These are phyloP conservation scores for Spicauda simplicius DNA, from an alignment of 2,888 invertebrate genomes.

Conservation along the genomic window DNA sequence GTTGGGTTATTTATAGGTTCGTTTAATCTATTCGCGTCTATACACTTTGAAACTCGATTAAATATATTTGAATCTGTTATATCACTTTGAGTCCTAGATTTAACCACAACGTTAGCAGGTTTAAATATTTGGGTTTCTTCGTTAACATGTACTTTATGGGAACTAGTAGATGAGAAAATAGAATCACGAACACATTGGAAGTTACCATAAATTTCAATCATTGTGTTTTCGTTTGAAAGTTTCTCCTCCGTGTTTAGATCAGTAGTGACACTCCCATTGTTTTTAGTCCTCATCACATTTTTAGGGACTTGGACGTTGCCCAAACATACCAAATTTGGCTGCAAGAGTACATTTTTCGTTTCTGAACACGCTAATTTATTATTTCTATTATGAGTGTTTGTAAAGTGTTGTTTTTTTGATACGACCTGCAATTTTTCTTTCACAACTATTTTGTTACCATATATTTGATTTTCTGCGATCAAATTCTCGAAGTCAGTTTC, in stretches of 20 bases:
- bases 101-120: slow-evolving; percentile 56
- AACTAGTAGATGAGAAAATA: slow-evolving; percentile 33
- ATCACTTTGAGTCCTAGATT: slow-evolving; percentile 51
- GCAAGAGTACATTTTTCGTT: slow-evolving; percentile 51
- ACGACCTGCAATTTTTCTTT: slow-evolving; percentile 25
- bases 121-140: slow-evolving; percentile 67
- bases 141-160: slow-evolving; percentile 46
- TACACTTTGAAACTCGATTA: neutral
- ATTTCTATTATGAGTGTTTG: slow-evolving; percentile 53
- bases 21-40: neutral
- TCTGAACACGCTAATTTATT: slow-evolving; percentile 43
- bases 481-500: slow-evolving; percentile 83
- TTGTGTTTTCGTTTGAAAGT: slow-evolving; percentile 61
- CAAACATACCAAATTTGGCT: slow-evolving; percentile 76
- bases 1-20: neutral
- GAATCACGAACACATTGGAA: slow-evolving; percentile 48
- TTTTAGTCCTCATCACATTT: slow-evolving; percentile 80
- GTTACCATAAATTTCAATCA: slow-evolving; percentile 37
- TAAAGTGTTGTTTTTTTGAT: slow-evolving; percentile 71
- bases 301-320: slow-evolving; percentile 76
- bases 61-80: slow-evolving; percentile 39
- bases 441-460: slow-evolving; percentile 54
- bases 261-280: slow-evolving; percentile 60
- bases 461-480: slow-evolving; percentile 83
- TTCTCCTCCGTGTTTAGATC: slow-evolving; percentile 24